A percentile compares a stretch with the other conserved stretches of the same genome.
These are phyloP conservation scores for Taeniopygia guttata DNA, from an alignment of 2,797 vertebrate species.

Conservation along the genomic window DNA sequence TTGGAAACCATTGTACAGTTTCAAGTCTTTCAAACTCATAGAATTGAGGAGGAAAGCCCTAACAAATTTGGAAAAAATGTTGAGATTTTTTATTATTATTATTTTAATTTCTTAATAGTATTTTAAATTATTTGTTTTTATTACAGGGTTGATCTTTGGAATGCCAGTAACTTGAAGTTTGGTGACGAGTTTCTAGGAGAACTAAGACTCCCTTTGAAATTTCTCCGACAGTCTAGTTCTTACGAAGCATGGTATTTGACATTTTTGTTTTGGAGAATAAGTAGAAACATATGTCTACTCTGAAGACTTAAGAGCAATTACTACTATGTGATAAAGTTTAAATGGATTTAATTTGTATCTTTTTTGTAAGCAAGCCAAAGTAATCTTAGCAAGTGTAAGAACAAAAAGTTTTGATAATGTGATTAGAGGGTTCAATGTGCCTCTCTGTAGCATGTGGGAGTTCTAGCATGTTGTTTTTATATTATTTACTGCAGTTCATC, in stretches of 20 bases:
- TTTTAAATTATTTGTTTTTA: background rate
- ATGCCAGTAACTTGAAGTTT: slow-evolving; percentile 97
- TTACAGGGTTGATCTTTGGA: slow-evolving; percentile 95
- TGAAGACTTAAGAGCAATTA: slow-evolving; percentile 36
- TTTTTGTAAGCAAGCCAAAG: slow-evolving; percentile 46
- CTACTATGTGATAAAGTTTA: slow-evolving; percentile 39
- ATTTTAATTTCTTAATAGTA: background rate
- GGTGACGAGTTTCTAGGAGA: slow-evolving; percentile 97
- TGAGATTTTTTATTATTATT: background rate
- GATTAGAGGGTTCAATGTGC: background rate
- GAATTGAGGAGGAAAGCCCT: rapidly evolving
- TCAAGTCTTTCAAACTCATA: background rate
- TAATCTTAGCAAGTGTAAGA: slow-evolving; percentile 43
- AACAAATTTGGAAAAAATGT: background rate
- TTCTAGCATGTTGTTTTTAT: background rate
- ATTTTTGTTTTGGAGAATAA: slow-evolving; percentile 36
- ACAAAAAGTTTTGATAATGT: slow-evolving; percentile 25
- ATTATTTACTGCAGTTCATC: slow-evolving; percentile 20
- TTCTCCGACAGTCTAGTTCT: slow-evolving; percentile 86
- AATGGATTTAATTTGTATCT: slow-evolving; percentile 29
- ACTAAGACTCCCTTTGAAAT: slow-evolving; percentile 88
- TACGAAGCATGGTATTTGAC: slow-evolving; percentile 90
- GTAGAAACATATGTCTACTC: slow-evolving; percentile 35
- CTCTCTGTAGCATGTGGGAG: background rate
- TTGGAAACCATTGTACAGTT: background rate